These are phyloP conservation scores for Drosophila carrolli DNA, from an alignment of 1,140 invertebrate species.

Conservation along the genomic window DNA sequence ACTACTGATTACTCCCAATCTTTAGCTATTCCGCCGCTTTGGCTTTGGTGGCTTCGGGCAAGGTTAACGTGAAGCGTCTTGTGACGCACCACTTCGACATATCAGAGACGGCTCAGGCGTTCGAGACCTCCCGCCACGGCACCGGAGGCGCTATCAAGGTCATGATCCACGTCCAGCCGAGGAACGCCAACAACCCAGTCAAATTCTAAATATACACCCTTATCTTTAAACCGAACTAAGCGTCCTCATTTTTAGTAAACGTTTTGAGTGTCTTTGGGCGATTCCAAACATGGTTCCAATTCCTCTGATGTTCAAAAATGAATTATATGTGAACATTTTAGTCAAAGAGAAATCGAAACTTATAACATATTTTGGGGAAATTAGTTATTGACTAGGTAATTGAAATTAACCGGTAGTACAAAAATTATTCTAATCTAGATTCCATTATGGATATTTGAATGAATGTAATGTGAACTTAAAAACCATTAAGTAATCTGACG, in stretches of 20 bases:
- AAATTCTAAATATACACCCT: slow-evolving; percentile 57
- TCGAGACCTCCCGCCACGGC: slow-evolving; percentile 91
- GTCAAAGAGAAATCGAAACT: too few species aligned
- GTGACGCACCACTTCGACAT: slow-evolving; percentile 96
- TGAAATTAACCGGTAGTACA: too few species aligned
- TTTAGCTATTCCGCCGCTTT: slow-evolving; percentile 91
- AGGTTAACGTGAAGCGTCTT: slow-evolving; percentile 93
- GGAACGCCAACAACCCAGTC: slow-evolving; percentile 85
- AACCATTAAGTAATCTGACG: too few species aligned
- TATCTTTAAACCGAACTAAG: slow-evolving; percentile 25
- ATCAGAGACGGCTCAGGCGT: slow-evolving; percentile 94
- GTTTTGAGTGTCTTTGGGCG: background rate
- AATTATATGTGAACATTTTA: too few species aligned
- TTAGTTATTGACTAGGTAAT: too few species aligned
- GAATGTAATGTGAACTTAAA: too few species aligned
- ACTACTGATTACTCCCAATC: slow-evolving; percentile 39
- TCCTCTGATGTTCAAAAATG: too few species aligned
- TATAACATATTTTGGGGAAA: too few species aligned
- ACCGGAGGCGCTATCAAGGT: slow-evolving; percentile 93
- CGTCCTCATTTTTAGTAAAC: background rate
- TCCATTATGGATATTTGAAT: too few species aligned
- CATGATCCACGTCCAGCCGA: slow-evolving; percentile 93
- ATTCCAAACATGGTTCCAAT: background rate
- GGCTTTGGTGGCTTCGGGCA: slow-evolving; percentile 92
- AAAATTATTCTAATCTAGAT: too few species aligned